Evolutionary conservation across 2,797 vertebrate genomes (phyloP).

Genomic region (Coilia nasus): DNA sequence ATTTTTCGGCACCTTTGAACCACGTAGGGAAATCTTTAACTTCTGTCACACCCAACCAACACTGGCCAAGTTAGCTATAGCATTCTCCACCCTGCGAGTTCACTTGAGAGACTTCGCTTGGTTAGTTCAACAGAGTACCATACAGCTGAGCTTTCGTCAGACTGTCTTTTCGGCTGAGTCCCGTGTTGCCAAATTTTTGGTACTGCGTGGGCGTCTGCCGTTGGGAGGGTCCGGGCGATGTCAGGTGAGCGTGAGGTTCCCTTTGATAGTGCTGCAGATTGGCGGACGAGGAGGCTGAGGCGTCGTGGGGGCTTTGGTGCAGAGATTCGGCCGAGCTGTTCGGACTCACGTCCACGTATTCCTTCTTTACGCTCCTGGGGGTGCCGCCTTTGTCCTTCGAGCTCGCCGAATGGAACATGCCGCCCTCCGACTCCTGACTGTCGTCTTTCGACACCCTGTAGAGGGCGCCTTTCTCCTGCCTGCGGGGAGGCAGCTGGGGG

Average conservation of each 20-base stretch:
- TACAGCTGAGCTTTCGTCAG: conserved; percentile 97
- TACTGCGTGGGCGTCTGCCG: conserved; percentile 86
- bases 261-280: conserved; percentile 85
- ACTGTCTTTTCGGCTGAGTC: conserved; percentile 95
- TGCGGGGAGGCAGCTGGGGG: conserved; percentile 71
- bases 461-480: conserved; percentile 76
- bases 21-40: not conserved
- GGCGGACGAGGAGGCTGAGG: conserved; percentile 56
- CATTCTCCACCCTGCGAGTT: not conserved
- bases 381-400: conserved; percentile 78
- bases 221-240: conserved; percentile 76
- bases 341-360: conserved; percentile 79
- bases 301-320: conserved; percentile 85
- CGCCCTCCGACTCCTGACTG: conserved; percentile 82
- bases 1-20: not conserved
- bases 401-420: conserved; percentile 83
- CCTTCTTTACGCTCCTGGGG: conserved; percentile 73
- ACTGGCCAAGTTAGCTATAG: not conserved
- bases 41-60: not conserved
- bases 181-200: conserved; percentile 87
- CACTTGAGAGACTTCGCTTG: not conserved
- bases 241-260: conserved; percentile 75
- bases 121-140: conserved; percentile 93
- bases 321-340: conserved; percentile 88
- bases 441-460: conserved; percentile 77